phyloP scores from a whole-genome alignment of 2,888 invertebrate species.

The Subacronicta megacephala region DNA sequence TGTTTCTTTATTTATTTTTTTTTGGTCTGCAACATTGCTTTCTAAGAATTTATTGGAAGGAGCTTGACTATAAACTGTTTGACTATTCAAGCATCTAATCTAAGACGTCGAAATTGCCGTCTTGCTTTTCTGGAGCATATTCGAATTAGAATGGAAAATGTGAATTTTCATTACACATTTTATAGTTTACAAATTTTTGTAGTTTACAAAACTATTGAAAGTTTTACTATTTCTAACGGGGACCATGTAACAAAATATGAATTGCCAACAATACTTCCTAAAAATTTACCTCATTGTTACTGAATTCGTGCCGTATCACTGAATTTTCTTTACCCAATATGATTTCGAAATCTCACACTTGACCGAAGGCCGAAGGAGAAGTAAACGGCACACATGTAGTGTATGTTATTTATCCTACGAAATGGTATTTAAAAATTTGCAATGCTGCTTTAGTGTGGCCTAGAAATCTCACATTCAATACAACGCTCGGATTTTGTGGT shows the following conservation, averaged over 20 bases:
- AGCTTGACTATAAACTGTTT: no score
- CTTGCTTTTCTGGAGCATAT: no score
- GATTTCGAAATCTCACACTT: constrained; percentile 55
- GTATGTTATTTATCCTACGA: constrained; percentile 57
- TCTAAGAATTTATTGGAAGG: no score
- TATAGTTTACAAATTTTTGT: background rate
- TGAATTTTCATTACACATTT: no score
- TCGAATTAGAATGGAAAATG: no score
- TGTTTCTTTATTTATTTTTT: background rate
- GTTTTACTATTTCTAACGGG: background rate
- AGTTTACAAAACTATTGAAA: background rate
- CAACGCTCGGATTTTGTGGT: constrained; percentile 59
- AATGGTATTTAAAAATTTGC: constrained; percentile 72
- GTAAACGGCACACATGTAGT: constrained; percentile 61
- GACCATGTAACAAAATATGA: background rate
- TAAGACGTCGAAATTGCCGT: no score
- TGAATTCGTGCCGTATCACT: constrained; percentile 49
- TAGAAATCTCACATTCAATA: constrained; percentile 73
- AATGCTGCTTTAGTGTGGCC: constrained; percentile 74
- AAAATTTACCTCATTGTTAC: constrained; percentile 7
- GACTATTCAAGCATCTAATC: no score
- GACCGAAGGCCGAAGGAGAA: constrained; percentile 55
- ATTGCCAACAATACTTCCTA: background rate
- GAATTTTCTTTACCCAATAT: constrained; percentile 46
- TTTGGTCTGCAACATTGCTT: no score